Base-by-base conservation (phyloP, 1,140 invertebrate genomes). In the Formica exsecta region DNA sequence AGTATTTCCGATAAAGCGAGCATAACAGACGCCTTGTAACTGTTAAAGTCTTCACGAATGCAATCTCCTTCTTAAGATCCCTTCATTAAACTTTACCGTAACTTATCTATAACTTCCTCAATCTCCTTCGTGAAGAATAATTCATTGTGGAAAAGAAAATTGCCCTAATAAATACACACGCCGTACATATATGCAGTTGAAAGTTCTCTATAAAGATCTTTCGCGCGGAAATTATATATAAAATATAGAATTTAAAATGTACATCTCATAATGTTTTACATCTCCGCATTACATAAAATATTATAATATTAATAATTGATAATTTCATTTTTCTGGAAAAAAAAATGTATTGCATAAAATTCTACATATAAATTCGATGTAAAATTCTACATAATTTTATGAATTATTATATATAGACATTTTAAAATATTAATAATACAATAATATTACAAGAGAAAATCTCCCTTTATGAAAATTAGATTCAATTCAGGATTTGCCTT, bases 31-130 rank as follows among this genome's bases (percentile, higher is more conserved):
- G 41, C 25, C 38, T 51, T 16, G 38, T 74, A 73, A 59, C 61
- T 73, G 59, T 74, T 44, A 48, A 13, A 61, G 25, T 83, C 54
- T 83, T 83, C 54, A 36, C 48, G 16, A 80, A 32, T n/a, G 76
- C 38, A 54, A 59, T 57, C 66, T 59, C 6, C 36, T 74, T 16
- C 38, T 92, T 48, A 22, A 74, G 54, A 44, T 13, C 29, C 19
- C 38, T 71, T 83, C 66, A 38, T 83, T 84, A 85, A 73, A 86
- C 48, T 68, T 86, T 32, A 65, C 32, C 22, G 64, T 73, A 66
- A 86, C 76, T 73, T 87, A 87, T 87, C 73, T 44, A 59, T 66
- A 80, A 77, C 83, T 85, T 83, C 54, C 54, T 38, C 68, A 73
- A 83, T 61, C 66, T 81, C 51, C 41, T 73, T 11, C 77, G 36